These are phyloP conservation scores for Clivina fossor DNA, from an alignment of 2,888 invertebrate genomes.

Conservation along the genomic window DNA sequence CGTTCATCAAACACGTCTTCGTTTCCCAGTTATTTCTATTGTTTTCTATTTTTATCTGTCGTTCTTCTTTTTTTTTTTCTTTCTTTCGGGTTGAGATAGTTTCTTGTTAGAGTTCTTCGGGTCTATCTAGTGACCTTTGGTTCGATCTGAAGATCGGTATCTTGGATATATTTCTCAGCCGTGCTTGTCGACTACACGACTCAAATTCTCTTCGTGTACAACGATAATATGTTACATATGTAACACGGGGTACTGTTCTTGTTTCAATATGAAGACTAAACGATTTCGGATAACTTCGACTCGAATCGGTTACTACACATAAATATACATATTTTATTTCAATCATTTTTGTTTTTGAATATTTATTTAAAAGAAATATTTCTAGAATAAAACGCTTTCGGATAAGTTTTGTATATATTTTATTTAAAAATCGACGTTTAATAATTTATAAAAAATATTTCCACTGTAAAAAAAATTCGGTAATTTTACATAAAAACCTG, in stretches of 20 bases:
- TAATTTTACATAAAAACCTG: too few relatives aligned
- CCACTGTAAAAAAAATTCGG: too few relatives aligned
- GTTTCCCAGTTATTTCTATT: constrained; percentile 30
- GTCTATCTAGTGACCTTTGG: constrained; percentile 33
- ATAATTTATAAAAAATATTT: neutral
- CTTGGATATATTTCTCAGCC: constrained; percentile 33
- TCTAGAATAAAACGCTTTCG: too few relatives aligned
- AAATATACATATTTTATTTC: neutral
- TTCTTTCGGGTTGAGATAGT: constrained; percentile 30
- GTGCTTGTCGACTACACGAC: constrained; percentile 27
- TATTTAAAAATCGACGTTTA: neutral
- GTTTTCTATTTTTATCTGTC: constrained; percentile 30
- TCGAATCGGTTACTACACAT: too few relatives aligned
- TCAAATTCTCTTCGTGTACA: constrained; percentile 29
- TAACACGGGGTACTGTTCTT: constrained; percentile 16
- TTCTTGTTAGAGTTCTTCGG: constrained; percentile 33
- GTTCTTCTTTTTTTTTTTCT: constrained; percentile 30
- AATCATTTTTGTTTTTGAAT: neutral
- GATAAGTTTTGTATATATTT: neutral
- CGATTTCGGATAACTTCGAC: constrained; percentile 5
- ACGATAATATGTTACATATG: constrained; percentile 34
- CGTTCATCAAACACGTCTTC: too few relatives aligned
- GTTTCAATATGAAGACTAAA: neutral
- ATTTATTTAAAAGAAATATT: neutral
- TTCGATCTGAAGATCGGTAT: constrained; percentile 30